Evolutionary conservation across 2,113 vertebrate genomes (phyloP), one percentile per base, ranked within the genome.

Genomic region (pig (Sus scrofa)): DNA sequence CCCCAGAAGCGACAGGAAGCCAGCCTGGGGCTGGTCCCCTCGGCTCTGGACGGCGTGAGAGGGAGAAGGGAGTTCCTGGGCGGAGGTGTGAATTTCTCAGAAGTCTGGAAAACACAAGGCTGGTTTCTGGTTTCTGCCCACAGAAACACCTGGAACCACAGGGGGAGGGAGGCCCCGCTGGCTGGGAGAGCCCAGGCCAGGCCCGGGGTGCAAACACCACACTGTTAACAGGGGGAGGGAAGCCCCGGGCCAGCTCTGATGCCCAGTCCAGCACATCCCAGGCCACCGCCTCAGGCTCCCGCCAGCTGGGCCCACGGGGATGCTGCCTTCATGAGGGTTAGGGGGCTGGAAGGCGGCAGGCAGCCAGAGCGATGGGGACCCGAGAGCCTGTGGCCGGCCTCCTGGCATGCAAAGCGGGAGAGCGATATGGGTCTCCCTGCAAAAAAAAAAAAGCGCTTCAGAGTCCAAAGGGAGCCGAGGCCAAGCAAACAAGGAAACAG

Each of bases 201-300:
- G 97, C 97, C 97, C 89, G 92, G 96, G 92, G 95, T 88, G 95
- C 98, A 98, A 97, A 98, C 98, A 98, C 98, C 54, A 98, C 98
- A 98, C 98, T 99, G 99, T 99, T 99, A 99, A 99, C 98, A 97
- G 98, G 98, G 98, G 99, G 99, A 99, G 98, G 99, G 99, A 99
- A 99, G 99, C 99, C 99, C 98, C 2, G 97, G 97, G 98, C 97
- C 98, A 98, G 97, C 98, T 92, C 94, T 96, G 98, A 98, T 98
- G 98, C 99, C 99, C 98, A 98, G 98, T 99, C 98, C 98, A 98
- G 26, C 74, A 98, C 97, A 97, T 98, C 98, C 98, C 81, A 93
- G 94, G 97, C 83, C 86, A 98, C 81, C 83, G 97, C 98, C 99
- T 99, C 98, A 99, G 98, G 98, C 99, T 99, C 99, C 99, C 98